Base-by-base conservation (phyloP, 2,113 vertebrate species). In the Atrichornis clamosus region DNA sequence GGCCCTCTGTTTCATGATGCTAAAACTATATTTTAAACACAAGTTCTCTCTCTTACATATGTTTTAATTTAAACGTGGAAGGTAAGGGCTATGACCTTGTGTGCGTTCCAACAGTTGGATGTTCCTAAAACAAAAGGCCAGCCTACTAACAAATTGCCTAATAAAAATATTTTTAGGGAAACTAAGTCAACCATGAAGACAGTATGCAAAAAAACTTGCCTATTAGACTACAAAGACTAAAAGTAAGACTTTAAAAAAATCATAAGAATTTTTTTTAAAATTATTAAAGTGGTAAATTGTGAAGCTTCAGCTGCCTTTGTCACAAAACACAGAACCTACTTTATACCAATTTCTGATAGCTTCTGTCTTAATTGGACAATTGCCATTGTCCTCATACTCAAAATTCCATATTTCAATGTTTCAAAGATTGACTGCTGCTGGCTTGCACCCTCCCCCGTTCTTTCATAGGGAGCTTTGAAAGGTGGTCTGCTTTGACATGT, bases 401-500 rank as follows among this genome's bases (percentile, higher is more conserved):
- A 85, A 91, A 91, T 91, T 93, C 93, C 0, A 0, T 56, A 94
- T 96, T 94, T 97, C 87, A 69, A 0, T 78, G 70, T 94, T 97
- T 97, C 91, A 96, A 96, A 97, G 95, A 93, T 87, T 89, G 91
- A 89, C 91, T 96, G 88, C 88, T 93, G 84, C 92, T 95, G 75
- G 44, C 49, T 95, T 79, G 47, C 62, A 60, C 91, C 94, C 75
- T 96, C 95, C 94, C 73, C 37, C 75, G 35, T 77, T 93, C 95
- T 96, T 97, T 96, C 94, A 90, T 9, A 76, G 94, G 63, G 63
- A 89, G 70, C 90, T 93, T 96, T 96, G 90, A 96, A 97, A 97
- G 90, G 97, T 97, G 95, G 86, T 96, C 95, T 94, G 90, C 90
- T 97, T 97, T 96, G 95, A 96, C 95, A 94, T 79, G 49, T 74